Evolutionary conservation across 2,113 vertebrate genomes (phyloP), one percentile per base, ranked within the genome.

Genomic region (Strix uralensis): DNA sequence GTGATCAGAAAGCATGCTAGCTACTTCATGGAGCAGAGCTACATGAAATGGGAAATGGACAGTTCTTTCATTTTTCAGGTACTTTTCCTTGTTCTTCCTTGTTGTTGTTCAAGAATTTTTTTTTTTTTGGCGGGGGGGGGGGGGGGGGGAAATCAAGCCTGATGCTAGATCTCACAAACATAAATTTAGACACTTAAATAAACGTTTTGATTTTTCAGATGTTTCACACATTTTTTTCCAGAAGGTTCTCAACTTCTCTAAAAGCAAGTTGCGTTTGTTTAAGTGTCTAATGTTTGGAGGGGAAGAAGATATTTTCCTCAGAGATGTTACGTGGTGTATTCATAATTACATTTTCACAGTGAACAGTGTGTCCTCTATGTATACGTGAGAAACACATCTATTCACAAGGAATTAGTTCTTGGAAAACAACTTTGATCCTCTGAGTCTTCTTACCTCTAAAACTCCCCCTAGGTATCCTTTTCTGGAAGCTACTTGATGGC

Each of bases 401-500:
- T 75, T 80, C 75, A 84, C 18, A 20, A 61, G 92, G 84, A 92
- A 91, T 92, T 95, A 69, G 27, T 82, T 62, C 63, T 27, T 85
- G 78, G 88, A 91, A 90, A 78, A 71, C 89, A 95, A 65, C 23
- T 75, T 47, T 36, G 34, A 58, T 81, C 72, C 62, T 51, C 71
- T 78, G 82, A 72, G 51, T 7, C 46, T 5, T 34, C 47, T 84
- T 54, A 57, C 32, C 57, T 91, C 72, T 93, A 47, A 44, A 69
- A 65, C 62, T 88, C 71, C n/a, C 29, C 4, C 14, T 12, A 8
- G 40, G 16, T 81, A 21, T 52, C 15, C n/a, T 47, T 10, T 47
- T 30, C 66, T 57, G 40, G 58, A 27, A 59, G 61, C 38, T 62
- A 36, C 0, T 36, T 42, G 32, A 11, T 55, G 63, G 67, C n/a